These are phyloP conservation scores for Mya arenaria DNA, from an alignment of 1,140 invertebrate genomes.

Conservation along the genomic window DNA sequence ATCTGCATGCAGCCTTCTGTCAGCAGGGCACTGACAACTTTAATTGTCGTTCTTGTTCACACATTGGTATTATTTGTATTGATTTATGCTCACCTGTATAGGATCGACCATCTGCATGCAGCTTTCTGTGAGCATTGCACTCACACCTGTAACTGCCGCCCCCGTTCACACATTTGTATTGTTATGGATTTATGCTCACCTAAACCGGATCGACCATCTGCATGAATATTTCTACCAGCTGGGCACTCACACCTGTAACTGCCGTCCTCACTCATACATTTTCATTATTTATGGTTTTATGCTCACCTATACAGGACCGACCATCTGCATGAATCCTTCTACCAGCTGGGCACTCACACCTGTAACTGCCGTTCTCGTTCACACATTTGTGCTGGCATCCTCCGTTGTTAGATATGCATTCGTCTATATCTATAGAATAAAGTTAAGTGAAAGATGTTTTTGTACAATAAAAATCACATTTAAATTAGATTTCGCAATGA, in stretches of 20 bases:
- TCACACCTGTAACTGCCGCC: constrained; percentile 76
- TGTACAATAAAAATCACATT: too few species aligned
- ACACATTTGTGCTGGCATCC: constrained; percentile 77
- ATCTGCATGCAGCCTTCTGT: constrained; percentile 77
- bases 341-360: constrained; percentile 76
- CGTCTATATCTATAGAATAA: constrained; percentile 75
- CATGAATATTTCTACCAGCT: constrained; percentile 72
- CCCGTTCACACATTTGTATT: constrained; percentile 76
- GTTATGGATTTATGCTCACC: too few species aligned
- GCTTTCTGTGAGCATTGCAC: constrained; percentile 74
- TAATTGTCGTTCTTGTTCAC: too few species aligned
- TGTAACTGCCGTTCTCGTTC: constrained; percentile 77
- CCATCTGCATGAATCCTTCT: constrained; percentile 76
- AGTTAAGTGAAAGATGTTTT: too few species aligned
- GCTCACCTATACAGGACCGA: constrained; percentile 76
- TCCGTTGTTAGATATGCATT: constrained; percentile 76
- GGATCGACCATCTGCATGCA: constrained; percentile 75
- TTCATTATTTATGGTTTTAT: too few species aligned
- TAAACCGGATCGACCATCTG: constrained; percentile 75
- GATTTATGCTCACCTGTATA: constrained; percentile 73
- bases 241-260: constrained; percentile 78
- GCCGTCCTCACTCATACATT: constrained; percentile 78
- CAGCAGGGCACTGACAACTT: too few species aligned
- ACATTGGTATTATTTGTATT: background rate
- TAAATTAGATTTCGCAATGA: too few species aligned